Base-by-base conservation (phyloP, 2,113 vertebrate genomes). In the Hucho hucho region DNA sequence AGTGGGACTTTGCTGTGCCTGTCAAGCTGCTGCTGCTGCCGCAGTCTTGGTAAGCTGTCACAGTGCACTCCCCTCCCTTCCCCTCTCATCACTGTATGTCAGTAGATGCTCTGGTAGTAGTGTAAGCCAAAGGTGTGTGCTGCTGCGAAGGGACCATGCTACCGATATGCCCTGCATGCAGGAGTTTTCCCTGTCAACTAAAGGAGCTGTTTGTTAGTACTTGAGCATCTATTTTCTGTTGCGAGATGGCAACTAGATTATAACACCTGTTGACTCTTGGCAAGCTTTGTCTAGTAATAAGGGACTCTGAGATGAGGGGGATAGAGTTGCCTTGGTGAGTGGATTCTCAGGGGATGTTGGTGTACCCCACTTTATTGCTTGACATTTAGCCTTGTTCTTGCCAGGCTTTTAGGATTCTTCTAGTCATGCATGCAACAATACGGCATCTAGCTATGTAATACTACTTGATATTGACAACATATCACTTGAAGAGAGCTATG, bases 41-140 rank as follows among this genome's bases (percentile, higher is more conserved):
- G 16, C 16, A n/a, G 65, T 49, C 71, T 77, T 29, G 25, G 7
- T 14, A 26, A 32, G 53, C 74, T 69, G 49, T 25, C 65, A 49
- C 14, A 56, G 26, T n/a, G 29, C 16, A 26, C 79, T 82, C 86
- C 80, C 86, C 75, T 53, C 37, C 37, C 37, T 43, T 82, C 86
- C 80, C 86, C 73, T 53, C 79, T 81, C 85, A 79, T 87, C 75
- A 80, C 81, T 32, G 18, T 32, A 0, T 78, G 75, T 79, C 70
- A 63, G 58, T 61, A 9, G n/a, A 61, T 61, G n/a, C n/a, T 22
- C 18, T 16, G n/a, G 58, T 61, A 61, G n/a, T 24, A 61, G 58
- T 7, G 20, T 24, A 24, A 16, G 58, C n/a, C n/a, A 22, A 22
- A 22, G 58, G 6, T 61, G n/a, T 61, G 9, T 61, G n/a, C 5